Conservation (phyloP, 1,140 invertebrate genomes). For the Lepidurus arcticus region DNA sequence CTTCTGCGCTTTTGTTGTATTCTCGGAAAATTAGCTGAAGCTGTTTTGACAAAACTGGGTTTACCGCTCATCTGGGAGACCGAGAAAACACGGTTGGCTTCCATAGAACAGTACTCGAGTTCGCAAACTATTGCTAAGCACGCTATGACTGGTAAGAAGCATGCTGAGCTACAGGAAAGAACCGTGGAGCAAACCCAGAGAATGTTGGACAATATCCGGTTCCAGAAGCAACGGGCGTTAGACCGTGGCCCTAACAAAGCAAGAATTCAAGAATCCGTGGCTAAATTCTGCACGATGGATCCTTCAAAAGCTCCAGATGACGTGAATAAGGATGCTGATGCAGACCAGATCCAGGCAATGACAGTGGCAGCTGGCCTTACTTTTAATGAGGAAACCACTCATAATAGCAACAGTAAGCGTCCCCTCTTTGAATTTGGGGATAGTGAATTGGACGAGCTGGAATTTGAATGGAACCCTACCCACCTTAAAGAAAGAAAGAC, state of each 20-base stretch:
- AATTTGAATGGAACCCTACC: background rate
- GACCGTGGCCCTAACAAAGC: slow-evolving; percentile 4
- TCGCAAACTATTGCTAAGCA: background rate
- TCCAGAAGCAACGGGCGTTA: slow-evolving; percentile 5
- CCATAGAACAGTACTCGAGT: background rate
- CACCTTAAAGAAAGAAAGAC: background rate
- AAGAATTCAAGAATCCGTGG: background rate
- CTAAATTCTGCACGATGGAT: background rate
- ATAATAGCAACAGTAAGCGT: background rate
- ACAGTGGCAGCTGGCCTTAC: background rate
- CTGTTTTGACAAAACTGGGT: background rate
- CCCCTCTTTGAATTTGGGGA: background rate
- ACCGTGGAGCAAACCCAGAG: slow-evolving; percentile 10
- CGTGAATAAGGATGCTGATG: background rate
- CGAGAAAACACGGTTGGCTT: background rate
- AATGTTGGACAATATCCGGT: slow-evolving; percentile 19
- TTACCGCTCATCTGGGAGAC: background rate
- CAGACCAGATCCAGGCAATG: background rate
- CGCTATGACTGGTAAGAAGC: background rate
- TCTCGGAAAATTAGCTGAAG: background rate
- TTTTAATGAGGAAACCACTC: background rate
- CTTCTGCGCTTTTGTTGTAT: background rate
- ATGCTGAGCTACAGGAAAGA: background rate
- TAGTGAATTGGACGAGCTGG: slow-evolving; percentile 2
- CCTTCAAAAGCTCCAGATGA: background rate